A percentile compares a stretch with the other conserved stretches of the same genome.
phyloP scores from a whole-genome alignment of 1,140 invertebrate genomes.

The Papilio polyxenes region DNA sequence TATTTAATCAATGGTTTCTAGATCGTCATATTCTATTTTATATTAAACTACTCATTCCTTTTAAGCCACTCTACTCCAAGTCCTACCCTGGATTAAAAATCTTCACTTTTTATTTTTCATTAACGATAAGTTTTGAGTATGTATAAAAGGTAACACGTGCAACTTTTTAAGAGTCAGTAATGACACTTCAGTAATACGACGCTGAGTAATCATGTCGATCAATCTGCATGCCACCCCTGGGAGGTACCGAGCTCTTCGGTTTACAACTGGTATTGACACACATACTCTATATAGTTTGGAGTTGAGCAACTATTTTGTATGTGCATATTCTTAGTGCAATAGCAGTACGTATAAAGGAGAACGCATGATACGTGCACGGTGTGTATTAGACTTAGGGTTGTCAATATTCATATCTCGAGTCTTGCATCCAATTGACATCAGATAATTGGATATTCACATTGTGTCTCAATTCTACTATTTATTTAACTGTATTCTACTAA shows the following conservation, averaged over 20 bases:
- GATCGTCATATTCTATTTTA: too few relatives aligned
- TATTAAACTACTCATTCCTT: neutral
- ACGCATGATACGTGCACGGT: conserved; percentile 62
- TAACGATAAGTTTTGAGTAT: neutral
- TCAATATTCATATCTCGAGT: neutral
- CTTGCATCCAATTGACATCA: neutral
- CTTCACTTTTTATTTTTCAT: neutral
- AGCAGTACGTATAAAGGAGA: conserved; percentile 63
- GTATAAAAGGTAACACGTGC: neutral
- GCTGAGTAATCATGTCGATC: conserved; percentile 1
- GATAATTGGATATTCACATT: neutral
- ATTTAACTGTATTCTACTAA: neutral
- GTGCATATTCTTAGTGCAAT: conserved; percentile 62
- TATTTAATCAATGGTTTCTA: neutral
- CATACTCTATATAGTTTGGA: conserved; percentile 42
- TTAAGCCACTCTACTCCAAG: neutral
- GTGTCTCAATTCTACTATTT: neutral
- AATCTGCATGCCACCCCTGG: conserved; percentile 5
- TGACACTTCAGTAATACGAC: neutral
- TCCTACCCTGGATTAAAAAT: neutral
- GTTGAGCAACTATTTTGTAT: conserved; percentile 55
- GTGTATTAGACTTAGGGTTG: conserved; percentile 53
- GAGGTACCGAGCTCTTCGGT: conserved; percentile 11
- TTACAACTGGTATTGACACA: conserved; percentile 34
- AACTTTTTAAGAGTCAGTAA: neutral